Conservation (phyloP, 2,113 vertebrate species). For the Silurus meridionalis region DNA sequence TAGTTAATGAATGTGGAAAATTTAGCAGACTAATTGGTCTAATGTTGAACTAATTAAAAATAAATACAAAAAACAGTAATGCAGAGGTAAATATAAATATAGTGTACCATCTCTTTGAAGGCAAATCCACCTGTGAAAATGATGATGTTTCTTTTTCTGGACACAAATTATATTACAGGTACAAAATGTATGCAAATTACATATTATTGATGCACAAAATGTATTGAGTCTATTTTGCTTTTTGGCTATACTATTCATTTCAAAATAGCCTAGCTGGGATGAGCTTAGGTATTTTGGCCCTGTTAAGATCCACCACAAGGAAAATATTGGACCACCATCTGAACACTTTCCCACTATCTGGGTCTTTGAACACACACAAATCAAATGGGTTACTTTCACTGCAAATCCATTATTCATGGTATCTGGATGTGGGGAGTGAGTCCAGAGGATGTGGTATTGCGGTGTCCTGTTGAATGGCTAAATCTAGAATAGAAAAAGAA, state of each 20-base stretch:
- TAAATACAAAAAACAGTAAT: neutral
- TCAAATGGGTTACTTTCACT: constrained; percentile 54
- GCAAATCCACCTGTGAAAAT: neutral
- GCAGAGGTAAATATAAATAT: neutral
- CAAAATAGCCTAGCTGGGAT: neutral
- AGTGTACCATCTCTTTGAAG: neutral
- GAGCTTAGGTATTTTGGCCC: neutral
- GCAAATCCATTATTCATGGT: constrained; percentile 55
- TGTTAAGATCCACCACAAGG: constrained; percentile 10
- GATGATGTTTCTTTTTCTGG: neutral
- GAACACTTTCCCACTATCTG: constrained; percentile 32
- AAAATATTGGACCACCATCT: constrained; percentile 47
- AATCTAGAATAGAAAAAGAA: constrained; percentile 42
- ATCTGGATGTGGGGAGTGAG: constrained; percentile 59
- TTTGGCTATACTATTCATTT: constrained; percentile 8
- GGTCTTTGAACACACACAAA: constrained; percentile 52
- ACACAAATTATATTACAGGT: neutral
- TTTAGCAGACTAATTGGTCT: neutral
- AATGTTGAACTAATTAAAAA: neutral
- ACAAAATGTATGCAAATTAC: neutral
- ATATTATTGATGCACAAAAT: neutral
- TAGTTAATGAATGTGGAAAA: constrained; percentile 12
- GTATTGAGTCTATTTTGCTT: neutral
- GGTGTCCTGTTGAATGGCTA: constrained; percentile 17
- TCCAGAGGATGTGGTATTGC: constrained; percentile 64